phyloP scores from a whole-genome alignment of 2,797 vertebrate genomes.

The Pitangus sulphuratus region DNA sequence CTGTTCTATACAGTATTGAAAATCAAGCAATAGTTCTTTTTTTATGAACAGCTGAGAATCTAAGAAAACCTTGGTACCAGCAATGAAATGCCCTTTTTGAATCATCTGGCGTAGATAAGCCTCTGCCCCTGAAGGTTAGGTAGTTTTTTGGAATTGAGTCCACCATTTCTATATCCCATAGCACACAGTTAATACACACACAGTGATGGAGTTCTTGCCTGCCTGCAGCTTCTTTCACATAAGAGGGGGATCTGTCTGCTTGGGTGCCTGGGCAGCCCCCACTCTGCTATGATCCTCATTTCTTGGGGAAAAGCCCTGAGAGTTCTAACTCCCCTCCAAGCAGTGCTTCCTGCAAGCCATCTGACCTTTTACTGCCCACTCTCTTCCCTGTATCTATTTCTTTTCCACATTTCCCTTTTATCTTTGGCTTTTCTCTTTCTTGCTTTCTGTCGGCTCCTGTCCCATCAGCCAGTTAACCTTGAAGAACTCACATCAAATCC shows the following conservation, averaged over 20 bases:
- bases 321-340: neutral
- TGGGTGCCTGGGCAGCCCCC: neutral
- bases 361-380: neutral
- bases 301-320: neutral
- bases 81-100: neutral
- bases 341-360: neutral
- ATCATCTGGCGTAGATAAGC: fast-evolving
- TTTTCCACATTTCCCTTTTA: neutral
- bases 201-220: neutral
- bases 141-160: neutral
- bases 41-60: neutral
- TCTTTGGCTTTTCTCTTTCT: neutral
- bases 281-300: neutral
- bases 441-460: neutral
- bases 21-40: neutral
- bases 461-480: neutral
- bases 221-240: neutral
- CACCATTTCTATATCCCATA: neutral
- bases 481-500: neutral
- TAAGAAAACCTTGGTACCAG: neutral
- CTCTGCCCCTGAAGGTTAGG: neutral
- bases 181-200: neutral
- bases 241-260: neutral
- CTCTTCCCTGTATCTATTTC: neutral
- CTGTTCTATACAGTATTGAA: neutral